Base-by-base conservation (phyloP, 2,113 vertebrate genomes). In the Barbus barbus region DNA sequence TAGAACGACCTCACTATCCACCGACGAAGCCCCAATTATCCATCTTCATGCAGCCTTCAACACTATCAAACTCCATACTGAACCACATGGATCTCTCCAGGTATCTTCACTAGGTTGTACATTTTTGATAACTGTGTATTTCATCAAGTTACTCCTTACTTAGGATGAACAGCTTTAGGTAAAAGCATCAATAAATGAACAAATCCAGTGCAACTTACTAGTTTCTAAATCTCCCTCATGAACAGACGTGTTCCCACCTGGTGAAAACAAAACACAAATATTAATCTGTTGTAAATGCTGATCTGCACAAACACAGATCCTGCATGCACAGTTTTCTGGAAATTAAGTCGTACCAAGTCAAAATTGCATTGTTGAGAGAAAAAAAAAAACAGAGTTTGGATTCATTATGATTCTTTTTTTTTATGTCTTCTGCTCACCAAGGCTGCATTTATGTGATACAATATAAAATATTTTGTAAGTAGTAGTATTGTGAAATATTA, bases 261-360 rank as follows among this genome's bases (percentile, higher is more conserved):
- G 2, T 77, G 74, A 77, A 56, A 36, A 77, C 74, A 36, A 48
- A 77, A 58, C 51, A 53, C 26, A n/a, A 71, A 38, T 72, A 12
- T 72, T 13, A 72, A 14, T 77, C 18, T 36, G 51, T 4, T 31
- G 18, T 53, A 28, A 74, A 33, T 11, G 72, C 14, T 6, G 14
- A 20, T 75, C 2, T 74, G 13, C 8, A 48, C 24, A 28, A 51
- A 6, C 73, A 31, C 8, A 63, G 12, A 24, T 63, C 14, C 26
- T 31, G 60, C 14, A 7, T 61, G 58, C 0, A 2, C 13, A 16
- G 60, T 13, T 65, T 67, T 65, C 13, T 18, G 6, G 41, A 74
- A 46, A 74, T 16, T 26, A 24, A 48, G 22, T 46, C 5, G 12
- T 11, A 44, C 41, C 24, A 48, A 1, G 13, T 48, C 46, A 48